phyloP scores from a whole-genome alignment of 2,797 vertebrate genomes.

The Galago senegalensis region DNA sequence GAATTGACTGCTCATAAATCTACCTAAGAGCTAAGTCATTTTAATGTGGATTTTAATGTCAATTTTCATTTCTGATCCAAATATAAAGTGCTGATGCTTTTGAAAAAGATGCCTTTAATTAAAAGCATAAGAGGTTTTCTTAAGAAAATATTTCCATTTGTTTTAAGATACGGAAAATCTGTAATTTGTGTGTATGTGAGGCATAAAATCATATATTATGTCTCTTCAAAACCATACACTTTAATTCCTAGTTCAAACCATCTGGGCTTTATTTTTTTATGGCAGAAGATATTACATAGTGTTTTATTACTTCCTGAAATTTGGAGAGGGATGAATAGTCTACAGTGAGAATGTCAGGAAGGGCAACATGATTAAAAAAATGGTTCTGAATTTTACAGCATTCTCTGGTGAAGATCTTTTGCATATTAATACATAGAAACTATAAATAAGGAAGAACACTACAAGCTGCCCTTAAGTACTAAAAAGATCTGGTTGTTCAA shows the following conservation, averaged over 20 bases:
- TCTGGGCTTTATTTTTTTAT: constrained; percentile 84
- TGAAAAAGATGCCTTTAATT: constrained; percentile 79
- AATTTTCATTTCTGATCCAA: constrained; percentile 75
- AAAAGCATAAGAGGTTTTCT: constrained; percentile 56
- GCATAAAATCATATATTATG: constrained; percentile 72
- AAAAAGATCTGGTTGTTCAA: constrained; percentile 68
- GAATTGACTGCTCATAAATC: constrained; percentile 54
- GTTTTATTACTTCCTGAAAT: constrained; percentile 85
- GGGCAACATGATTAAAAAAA: constrained; percentile 75
- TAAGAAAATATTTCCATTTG: not conserved
- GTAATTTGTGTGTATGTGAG: constrained; percentile 63
- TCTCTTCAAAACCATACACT: constrained; percentile 72
- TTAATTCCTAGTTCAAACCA: constrained; percentile 78
- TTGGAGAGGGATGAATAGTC: constrained; percentile 71
- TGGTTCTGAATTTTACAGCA: constrained; percentile 71
- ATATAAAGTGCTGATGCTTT: constrained; percentile 68
- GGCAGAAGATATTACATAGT: constrained; percentile 76
- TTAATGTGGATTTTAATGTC: constrained; percentile 64
- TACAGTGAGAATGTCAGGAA: constrained; percentile 76
- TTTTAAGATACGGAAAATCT: constrained; percentile 76
- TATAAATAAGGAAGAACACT: constrained; percentile 66
- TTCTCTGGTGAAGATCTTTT: constrained; percentile 69
- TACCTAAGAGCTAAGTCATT: constrained; percentile 42
- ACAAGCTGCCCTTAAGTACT: constrained; percentile 16
- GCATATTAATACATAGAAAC: constrained; percentile 56